Evolutionary conservation across 1,140 invertebrate genomes (phyloP).

Genomic region (Lamellibrachia luymesi): DNA sequence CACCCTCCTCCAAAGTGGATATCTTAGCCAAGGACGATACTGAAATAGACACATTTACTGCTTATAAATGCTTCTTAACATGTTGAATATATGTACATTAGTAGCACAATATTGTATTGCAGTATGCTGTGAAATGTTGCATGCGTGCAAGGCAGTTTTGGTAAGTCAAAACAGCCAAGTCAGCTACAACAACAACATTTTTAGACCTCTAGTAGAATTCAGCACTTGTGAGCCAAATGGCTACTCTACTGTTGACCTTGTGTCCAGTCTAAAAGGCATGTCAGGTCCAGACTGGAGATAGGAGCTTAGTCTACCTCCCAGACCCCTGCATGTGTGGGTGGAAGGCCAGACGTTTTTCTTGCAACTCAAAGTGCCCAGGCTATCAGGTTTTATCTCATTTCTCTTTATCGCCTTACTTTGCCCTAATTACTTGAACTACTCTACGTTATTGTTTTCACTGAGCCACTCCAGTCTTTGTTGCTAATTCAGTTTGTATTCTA

Average conservation of each 20-base stretch:
- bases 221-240: background rate
- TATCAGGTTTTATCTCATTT: background rate
- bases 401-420: background rate
- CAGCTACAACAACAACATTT: background rate
- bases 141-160: conserved; percentile 76
- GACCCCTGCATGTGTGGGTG: too few relatives aligned
- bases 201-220: background rate
- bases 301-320: background rate
- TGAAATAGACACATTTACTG: background rate
- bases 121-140: background rate
- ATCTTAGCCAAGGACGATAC: background rate
- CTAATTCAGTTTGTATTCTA: background rate
- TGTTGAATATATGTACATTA: too few relatives aligned
- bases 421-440: background rate
- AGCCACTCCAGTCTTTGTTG: too few relatives aligned
- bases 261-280: background rate
- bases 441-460: background rate
- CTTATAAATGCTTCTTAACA: too few relatives aligned
- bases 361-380: background rate
- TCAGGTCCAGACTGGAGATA: background rate
- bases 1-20: too few relatives aligned
- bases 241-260: background rate
- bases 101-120: background rate
- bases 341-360: too few relatives aligned
- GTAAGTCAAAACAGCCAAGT: background rate